Conservation (phyloP, 2,888 invertebrate species). For the Temnothorax rugatulus region DNA sequence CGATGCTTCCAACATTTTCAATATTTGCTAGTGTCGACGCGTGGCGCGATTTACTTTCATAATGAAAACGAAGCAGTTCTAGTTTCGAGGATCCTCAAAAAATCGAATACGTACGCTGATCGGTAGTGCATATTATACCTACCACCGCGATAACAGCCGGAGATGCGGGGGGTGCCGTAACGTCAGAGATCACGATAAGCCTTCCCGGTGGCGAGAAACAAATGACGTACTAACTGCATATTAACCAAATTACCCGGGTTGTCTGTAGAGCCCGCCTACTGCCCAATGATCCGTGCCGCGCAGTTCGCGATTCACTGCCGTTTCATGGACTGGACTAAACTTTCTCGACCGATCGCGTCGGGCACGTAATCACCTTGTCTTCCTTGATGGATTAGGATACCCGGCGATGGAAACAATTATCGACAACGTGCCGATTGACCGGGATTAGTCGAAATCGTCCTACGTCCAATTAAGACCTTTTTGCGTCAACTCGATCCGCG, state of each 20-base stretch:
- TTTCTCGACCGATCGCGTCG: slow-evolving; percentile 66
- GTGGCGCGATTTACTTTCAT: slow-evolving; percentile 10
- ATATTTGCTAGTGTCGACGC: slow-evolving; percentile 3
- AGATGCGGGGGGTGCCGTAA: slow-evolving; percentile 55
- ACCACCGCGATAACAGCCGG: slow-evolving; percentile 36
- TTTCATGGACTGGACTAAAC: slow-evolving; percentile 63
- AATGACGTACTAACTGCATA: slow-evolving; percentile 81
- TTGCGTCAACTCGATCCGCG: neutral
- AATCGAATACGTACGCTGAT: neutral
- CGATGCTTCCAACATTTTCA: neutral
- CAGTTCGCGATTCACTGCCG: slow-evolving; percentile 48
- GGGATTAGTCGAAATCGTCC: slow-evolving; percentile 47
- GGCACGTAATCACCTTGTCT: slow-evolving; percentile 77
- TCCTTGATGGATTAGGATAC: slow-evolving; percentile 77
- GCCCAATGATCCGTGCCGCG: slow-evolving; percentile 59
- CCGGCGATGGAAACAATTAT: slow-evolving; percentile 71
- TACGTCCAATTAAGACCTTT: slow-evolving; percentile 10
- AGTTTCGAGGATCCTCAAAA: neutral
- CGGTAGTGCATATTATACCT: neutral
- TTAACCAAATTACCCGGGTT: slow-evolving; percentile 73
- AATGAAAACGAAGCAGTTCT: neutral
- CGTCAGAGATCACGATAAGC: slow-evolving; percentile 79
- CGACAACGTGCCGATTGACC: slow-evolving; percentile 53
- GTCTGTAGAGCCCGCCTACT: slow-evolving; percentile 67
- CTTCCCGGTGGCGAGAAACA: slow-evolving; percentile 77